Conservation (phyloP, 2,888 invertebrate genomes). For the Mechanitis messenoides region DNA sequence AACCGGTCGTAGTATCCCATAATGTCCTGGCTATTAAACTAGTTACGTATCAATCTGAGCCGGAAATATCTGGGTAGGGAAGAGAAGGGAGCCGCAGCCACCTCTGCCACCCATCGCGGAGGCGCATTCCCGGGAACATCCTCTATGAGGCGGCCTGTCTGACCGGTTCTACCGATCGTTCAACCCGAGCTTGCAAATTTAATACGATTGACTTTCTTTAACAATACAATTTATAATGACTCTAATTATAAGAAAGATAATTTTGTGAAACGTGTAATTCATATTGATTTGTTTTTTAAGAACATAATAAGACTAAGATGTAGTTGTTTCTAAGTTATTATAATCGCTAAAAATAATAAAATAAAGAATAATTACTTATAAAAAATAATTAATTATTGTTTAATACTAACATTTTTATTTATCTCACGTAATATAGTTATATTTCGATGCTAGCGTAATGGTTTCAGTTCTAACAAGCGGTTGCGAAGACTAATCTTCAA, state of each 20-base stretch:
- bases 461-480: not conserved
- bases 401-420: too few relatives aligned
- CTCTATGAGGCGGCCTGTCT: constrained; percentile 51
- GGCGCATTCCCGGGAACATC: constrained; percentile 60
- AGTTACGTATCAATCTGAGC: constrained; percentile 38
- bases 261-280: too few relatives aligned
- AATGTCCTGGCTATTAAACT: constrained; percentile 23
- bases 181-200: constrained; percentile 60
- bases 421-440: too few relatives aligned
- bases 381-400: too few relatives aligned
- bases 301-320: too few relatives aligned
- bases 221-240: constrained; percentile 16
- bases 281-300: too few relatives aligned
- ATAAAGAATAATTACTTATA: too few relatives aligned
- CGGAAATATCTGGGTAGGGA: constrained; percentile 51
- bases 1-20: constrained; percentile 9
- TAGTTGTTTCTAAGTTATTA: too few relatives aligned
- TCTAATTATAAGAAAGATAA: not conserved
- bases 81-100: constrained; percentile 35
- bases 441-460: not conserved
- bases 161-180: constrained; percentile 70
- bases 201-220: constrained; percentile 30
- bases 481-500: constrained; percentile 7
- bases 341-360: too few relatives aligned
- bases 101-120: constrained; percentile 29